Conservation (phyloP, 1,140 invertebrate species). For the Nasonia giraulti region DNA sequence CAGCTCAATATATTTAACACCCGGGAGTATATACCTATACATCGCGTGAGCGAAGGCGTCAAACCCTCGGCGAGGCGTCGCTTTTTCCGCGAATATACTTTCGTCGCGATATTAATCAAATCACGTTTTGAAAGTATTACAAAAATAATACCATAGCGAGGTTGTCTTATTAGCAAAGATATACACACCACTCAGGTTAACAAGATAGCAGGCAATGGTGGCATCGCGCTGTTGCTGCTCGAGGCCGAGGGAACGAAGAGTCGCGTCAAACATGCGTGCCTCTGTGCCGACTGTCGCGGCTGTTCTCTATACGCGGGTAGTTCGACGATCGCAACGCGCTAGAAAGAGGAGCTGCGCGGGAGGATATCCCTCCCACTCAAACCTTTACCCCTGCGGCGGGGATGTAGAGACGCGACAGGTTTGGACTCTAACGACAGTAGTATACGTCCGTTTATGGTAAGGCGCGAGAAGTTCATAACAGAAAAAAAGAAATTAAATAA, state of each 20-base stretch:
- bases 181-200: conserved; percentile 63
- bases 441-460: too few relatives aligned
- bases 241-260: background rate
- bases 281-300: background rate
- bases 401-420: too few relatives aligned
- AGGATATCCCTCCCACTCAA: conserved; percentile 2
- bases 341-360: background rate
- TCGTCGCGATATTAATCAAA: background rate
- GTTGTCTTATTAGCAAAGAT: background rate
- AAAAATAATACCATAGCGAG: background rate
- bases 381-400: background rate
- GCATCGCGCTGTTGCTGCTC: conserved; percentile 50
- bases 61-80: background rate
- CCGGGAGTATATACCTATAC: background rate
- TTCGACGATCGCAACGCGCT: background rate
- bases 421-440: too few relatives aligned
- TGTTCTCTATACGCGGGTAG: background rate
- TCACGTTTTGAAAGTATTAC: background rate
- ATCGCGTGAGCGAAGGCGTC: background rate
- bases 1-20: too few relatives aligned
- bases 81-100: background rate
- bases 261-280: conserved; percentile 22
- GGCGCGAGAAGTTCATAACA: too few relatives aligned
- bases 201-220: conserved; percentile 64
- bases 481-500: too few relatives aligned